These are phyloP conservation scores for Ramphastos sulfuratus DNA, from an alignment of 2,113 vertebrate species.

Conservation along the genomic window DNA sequence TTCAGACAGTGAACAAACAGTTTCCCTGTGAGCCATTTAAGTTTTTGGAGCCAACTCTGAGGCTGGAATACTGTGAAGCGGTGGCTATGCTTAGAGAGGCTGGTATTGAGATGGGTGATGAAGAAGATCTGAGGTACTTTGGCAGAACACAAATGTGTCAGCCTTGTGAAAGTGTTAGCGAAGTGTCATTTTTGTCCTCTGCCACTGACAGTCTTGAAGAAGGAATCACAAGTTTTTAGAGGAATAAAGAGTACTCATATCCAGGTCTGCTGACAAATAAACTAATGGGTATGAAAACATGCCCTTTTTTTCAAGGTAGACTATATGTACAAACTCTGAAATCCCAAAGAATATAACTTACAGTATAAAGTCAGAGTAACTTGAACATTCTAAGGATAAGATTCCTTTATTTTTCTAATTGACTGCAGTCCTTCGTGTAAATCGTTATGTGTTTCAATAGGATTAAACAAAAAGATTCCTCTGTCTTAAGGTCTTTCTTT, in stretches of 20 bases:
- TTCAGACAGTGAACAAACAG: constrained; percentile 92
- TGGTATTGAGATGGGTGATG: constrained; percentile 96
- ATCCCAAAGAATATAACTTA: background rate
- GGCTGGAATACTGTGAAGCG: constrained; percentile 90
- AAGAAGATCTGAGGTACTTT: constrained; percentile 94
- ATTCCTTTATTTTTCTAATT: background rate
- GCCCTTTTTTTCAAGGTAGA: background rate
- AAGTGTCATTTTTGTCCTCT: background rate
- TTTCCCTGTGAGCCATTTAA: constrained; percentile 95
- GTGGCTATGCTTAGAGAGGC: constrained; percentile 92
- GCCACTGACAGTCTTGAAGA: background rate
- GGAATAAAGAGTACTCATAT: background rate
- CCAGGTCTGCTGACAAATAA: background rate
- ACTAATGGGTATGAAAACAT: background rate
- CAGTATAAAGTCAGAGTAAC: background rate
- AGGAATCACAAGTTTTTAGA: background rate
- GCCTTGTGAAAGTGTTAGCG: background rate
- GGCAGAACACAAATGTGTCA: background rate
- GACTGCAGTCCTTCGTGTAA: background rate
- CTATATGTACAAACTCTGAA: background rate
- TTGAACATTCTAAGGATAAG: background rate
- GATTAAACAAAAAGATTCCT: background rate
- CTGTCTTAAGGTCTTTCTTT: background rate
- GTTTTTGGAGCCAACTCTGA: constrained; percentile 96
- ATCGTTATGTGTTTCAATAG: background rate